phyloP scores from a whole-genome alignment of 1,140 invertebrate genomes.

The Protaetia brevitarsis region DNA sequence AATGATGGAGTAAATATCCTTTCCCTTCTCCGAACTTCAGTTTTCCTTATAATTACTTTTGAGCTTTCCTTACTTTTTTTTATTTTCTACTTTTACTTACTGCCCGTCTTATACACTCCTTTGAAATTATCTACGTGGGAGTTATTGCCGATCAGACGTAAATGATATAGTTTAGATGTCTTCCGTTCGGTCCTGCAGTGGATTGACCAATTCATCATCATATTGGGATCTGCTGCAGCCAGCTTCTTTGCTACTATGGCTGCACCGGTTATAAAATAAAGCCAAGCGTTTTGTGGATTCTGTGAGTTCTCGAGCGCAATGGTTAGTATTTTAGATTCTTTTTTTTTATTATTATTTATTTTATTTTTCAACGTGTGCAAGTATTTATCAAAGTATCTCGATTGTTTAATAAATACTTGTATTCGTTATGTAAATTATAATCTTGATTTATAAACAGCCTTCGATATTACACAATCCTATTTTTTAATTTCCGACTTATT shows the following conservation, averaged over 20 bases:
- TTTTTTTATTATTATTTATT: constrained; percentile 26
- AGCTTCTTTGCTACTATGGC: constrained; percentile 45
- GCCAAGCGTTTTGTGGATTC: constrained; percentile 41
- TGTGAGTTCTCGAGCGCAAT: constrained; percentile 44
- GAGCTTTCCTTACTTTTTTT: neutral
- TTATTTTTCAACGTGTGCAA: constrained; percentile 17
- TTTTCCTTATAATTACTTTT: neutral
- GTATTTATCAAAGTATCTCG: neutral
- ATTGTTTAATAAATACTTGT: neutral
- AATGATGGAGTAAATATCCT: constrained; percentile 6
- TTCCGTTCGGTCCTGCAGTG: constrained; percentile 48
- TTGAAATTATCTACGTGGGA: constrained; percentile 16
- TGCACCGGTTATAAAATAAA: constrained; percentile 33
- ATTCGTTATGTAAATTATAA: neutral
- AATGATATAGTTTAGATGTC: constrained; percentile 26
- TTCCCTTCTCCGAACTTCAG: constrained; percentile 18
- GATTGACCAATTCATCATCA: constrained; percentile 30
- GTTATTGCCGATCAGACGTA: constrained; percentile 11
- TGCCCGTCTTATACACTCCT: neutral
- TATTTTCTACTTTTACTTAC: neutral
- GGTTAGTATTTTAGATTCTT: constrained; percentile 45
- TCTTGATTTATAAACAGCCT: neutral
- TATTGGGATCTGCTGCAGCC: constrained; percentile 45
- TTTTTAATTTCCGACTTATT: neutral
- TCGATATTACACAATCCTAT: neutral